Percentiles rank a stretch among this genome's conserved stretches.
Evolutionary conservation across 2,797 vertebrate species (phyloP).

Genomic region (Odontamblyopus rebecca): DNA sequence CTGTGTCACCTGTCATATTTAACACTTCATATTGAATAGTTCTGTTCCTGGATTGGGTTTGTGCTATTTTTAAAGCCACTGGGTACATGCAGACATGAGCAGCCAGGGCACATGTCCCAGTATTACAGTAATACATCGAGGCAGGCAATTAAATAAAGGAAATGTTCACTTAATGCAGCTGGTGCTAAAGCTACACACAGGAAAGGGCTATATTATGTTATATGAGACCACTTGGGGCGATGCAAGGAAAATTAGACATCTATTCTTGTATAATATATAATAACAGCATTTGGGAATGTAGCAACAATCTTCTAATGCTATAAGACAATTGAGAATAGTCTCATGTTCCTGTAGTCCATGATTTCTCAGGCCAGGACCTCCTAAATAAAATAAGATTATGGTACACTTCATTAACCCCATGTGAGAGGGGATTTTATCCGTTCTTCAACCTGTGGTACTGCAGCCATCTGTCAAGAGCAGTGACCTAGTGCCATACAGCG

Average conservation of each 20-base stretch:
- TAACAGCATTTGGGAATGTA: background rate
- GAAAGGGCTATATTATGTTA: constrained; percentile 14
- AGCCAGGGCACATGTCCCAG: constrained; percentile 11
- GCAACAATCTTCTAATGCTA: background rate
- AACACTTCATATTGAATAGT: constrained; percentile 4
- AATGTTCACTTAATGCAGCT: constrained; percentile 39
- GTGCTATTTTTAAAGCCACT: background rate
- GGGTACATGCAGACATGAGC: constrained; percentile 1
- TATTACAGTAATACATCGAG: constrained; percentile 33
- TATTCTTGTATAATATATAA: background rate
- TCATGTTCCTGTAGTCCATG: too few species aligned
- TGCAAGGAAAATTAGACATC: background rate
- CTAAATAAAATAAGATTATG: too few species aligned
- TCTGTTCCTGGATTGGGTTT: constrained; percentile 11
- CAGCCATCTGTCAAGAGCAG: too few species aligned
- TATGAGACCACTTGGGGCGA: background rate
- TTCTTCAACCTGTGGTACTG: too few species aligned
- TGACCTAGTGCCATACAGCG: too few species aligned
- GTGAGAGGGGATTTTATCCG: too few species aligned
- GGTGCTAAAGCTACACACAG: constrained; percentile 7
- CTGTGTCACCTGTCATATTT: constrained; percentile 1
- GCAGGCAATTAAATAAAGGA: constrained; percentile 29
- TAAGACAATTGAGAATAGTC: background rate
- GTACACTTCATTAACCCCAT: too few species aligned
- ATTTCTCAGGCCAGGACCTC: too few species aligned